Evolutionary conservation across 2,888 invertebrate genomes (phyloP), one percentile per base, ranked within the genome.

Genomic region (Platycnemis pennipes): DNA sequence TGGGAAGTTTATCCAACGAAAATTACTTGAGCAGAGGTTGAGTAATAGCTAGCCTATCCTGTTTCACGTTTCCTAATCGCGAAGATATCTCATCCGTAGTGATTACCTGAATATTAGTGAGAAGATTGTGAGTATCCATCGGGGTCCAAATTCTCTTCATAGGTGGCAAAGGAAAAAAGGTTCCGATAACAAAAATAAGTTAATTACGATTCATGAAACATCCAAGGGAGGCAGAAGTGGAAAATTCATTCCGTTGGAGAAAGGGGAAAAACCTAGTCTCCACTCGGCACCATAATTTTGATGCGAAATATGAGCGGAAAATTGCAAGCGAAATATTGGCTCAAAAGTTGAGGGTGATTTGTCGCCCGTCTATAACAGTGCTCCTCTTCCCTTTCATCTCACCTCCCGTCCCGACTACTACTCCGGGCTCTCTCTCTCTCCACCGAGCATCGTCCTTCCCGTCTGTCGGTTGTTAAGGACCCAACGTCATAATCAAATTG

Each of bases 341-440:
- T 63, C 63, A 63, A 63, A 63, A 26, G 63, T 63, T 63, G 26
- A n/a, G 26, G 63, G 63, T 63, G 26, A 63, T 63, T 63, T 63
- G 3, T 63, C 63, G 22, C 63, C 26, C 63, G 63, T 26, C 63
- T 26, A n/a, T n/a, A 63, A 7, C 88, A 45, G 49, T n/a, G 37
- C 88, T 88, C 49, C 31, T 46, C n/a, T 46, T 88, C 22, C n/a
- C 88, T 42, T 89, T 53, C 89, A 89, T 56, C 49, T 89, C 7
- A 22, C 89, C 3, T n/a, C 46, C 53, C 56, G 22, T 53, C 42
- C 37, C 16, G 53, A 37, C 89, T n/a, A n/a, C 85, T 63, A n/a
- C n/a, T n/a, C n/a, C n/a, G n/a, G n/a, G n/a, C 86, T 2, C 86
- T 44, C 86, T 1, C 42, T 31, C 16, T 56, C 88, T 16, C 88